Evolutionary conservation across 2,797 vertebrate genomes (phyloP).

Genomic region (Myotis myotis): DNA sequence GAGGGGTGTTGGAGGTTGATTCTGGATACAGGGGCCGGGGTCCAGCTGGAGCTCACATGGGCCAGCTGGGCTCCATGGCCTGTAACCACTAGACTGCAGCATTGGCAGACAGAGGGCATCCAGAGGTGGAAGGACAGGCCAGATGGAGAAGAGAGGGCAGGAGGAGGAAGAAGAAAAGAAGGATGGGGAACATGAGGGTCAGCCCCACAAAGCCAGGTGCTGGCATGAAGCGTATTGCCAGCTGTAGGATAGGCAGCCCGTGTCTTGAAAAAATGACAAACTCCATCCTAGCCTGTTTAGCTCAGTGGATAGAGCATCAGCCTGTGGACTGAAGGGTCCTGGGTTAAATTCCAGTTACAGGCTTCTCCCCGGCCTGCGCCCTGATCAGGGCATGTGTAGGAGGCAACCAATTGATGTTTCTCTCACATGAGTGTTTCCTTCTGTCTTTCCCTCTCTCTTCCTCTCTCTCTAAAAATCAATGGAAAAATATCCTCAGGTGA

Average conservation of each 20-base stretch:
- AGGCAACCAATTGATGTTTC: no score
- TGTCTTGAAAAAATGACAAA: neutral
- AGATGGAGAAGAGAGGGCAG: neutral
- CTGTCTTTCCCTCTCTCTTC: no score
- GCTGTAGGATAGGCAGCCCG: neutral
- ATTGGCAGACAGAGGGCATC: neutral
- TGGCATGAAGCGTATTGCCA: no score
- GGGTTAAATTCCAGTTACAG: no score
- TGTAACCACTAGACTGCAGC: neutral
- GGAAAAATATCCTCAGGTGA: no score
- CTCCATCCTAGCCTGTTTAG: no score
- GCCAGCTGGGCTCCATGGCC: neutral
- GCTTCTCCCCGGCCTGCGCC: no score
- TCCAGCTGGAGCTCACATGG: neutral
- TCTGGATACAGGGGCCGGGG: neutral
- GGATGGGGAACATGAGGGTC: neutral
- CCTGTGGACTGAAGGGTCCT: no score
- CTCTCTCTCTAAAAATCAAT: no score
- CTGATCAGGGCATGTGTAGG: no score
- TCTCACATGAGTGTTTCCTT: no score
- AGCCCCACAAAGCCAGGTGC: neutral
- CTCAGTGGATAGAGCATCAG: no score
- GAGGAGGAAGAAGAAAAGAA: neutral
- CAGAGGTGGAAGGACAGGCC: neutral
- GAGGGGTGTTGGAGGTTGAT: neutral